Conservation (phyloP, 2,113 vertebrate species). For the Ceyx cyanopectus region DNA sequence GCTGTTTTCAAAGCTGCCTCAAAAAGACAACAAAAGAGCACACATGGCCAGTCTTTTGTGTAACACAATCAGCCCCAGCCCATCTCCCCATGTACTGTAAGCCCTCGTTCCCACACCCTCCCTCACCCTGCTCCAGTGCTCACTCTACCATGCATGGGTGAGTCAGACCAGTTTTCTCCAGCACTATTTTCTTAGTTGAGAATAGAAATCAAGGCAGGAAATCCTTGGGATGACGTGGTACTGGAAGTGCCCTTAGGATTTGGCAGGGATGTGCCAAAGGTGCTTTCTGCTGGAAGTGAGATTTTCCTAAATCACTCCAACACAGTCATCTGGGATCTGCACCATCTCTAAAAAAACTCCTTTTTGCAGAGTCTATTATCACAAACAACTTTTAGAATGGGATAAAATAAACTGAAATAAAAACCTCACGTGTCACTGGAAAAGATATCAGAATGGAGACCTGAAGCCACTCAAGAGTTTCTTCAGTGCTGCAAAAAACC, state of each 20-base stretch:
- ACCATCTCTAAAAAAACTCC: not conserved
- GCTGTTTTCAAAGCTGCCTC: not conserved
- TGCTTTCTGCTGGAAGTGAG: not conserved
- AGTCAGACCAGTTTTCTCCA: not conserved
- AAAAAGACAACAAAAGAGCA: not conserved
- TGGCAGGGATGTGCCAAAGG: not conserved
- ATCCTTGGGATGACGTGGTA: not conserved
- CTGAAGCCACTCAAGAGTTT: not conserved
- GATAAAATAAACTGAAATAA: not conserved
- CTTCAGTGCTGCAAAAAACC: not conserved
- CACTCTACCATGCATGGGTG: fast-evolving
- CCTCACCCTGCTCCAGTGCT: not conserved
- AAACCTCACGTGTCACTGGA: not conserved
- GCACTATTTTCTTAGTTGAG: not conserved
- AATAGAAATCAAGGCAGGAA: not conserved
- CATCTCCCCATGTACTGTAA: fast-evolving
- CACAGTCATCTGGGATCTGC: not conserved
- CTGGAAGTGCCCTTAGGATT: not conserved
- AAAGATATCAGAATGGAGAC: not conserved
- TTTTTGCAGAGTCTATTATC: not conserved
- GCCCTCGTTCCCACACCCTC: not conserved
- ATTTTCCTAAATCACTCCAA: not conserved
- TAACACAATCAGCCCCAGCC: not conserved
- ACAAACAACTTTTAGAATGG: not conserved
- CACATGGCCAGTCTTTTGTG: not conserved